Evolutionary conservation across 2,888 invertebrate species (phyloP).

Genomic region (Rhagophthalmus giganteus): DNA sequence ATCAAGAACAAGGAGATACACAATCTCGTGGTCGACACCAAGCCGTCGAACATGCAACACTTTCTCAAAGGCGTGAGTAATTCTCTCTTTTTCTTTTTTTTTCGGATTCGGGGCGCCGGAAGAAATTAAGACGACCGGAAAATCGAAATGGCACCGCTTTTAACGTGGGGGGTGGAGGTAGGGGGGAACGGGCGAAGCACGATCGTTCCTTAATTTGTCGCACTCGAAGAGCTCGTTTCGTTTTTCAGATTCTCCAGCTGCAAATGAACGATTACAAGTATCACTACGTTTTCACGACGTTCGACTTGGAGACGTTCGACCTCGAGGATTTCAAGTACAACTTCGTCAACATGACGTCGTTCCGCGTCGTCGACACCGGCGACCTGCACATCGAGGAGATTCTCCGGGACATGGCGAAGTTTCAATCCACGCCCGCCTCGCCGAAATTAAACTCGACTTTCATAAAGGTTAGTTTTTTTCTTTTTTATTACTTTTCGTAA

Average conservation of each 20-base stretch:
- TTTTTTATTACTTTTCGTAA: too few species aligned
- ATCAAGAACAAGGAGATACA: constrained; percentile 76
- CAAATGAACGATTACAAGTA: constrained; percentile 86
- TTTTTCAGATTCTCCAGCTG: constrained; percentile 71
- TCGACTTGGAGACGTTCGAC: constrained; percentile 68
- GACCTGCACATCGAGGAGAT: constrained; percentile 68
- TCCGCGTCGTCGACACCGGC: constrained; percentile 71
- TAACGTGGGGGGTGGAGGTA: too few species aligned
- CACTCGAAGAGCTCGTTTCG: too few species aligned
- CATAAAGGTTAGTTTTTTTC: constrained; percentile 47
- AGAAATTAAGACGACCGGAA: constrained; percentile 7
- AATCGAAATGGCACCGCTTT: constrained; percentile 8
- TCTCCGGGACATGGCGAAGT: constrained; percentile 71
- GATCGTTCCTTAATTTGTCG: constrained; percentile 1
- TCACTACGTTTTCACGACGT: constrained; percentile 79
- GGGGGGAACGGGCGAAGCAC: constrained; percentile 5
- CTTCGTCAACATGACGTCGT: constrained; percentile 76
- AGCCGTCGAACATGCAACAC: constrained; percentile 69
- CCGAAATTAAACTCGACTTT: constrained; percentile 48
- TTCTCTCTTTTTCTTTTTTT: background rate
- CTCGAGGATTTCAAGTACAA: constrained; percentile 75
- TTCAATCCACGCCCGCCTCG: constrained; percentile 55
- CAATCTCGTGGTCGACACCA: constrained; percentile 77
- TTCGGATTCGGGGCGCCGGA: too few species aligned
- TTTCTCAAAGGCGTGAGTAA: constrained; percentile 73